Conservation (phyloP, 2,888 invertebrate genomes). For the Heterodera filipjevi region DNA sequence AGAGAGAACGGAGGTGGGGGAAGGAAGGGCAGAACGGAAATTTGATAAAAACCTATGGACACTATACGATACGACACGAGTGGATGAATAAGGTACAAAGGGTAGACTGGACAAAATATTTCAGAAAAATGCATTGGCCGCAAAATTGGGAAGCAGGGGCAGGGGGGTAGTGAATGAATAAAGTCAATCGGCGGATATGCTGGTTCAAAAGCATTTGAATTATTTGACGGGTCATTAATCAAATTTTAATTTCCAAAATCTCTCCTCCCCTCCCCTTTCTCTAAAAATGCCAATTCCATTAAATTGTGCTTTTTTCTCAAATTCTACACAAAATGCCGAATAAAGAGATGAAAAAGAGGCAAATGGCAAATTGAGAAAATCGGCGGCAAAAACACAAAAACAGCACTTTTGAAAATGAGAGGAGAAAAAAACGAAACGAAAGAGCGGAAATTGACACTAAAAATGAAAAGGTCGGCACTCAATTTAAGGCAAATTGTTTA, state of each 20-base stretch:
- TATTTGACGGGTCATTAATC: background rate
- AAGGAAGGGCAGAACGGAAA: background rate
- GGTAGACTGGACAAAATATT: background rate
- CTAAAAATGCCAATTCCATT: background rate
- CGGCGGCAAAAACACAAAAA: slow-evolving; percentile 10
- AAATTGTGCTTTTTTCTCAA: background rate
- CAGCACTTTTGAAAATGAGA: slow-evolving; percentile 9
- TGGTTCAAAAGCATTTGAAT: background rate
- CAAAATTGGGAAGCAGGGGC: background rate
- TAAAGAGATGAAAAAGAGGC: background rate
- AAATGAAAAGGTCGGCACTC: slow-evolving; percentile 1
- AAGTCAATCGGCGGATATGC: too few relatives aligned
- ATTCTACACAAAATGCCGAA: background rate
- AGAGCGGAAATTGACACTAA: slow-evolving; percentile 18
- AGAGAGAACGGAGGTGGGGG: too few relatives aligned
- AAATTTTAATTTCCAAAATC: background rate
- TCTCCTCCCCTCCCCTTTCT: background rate
- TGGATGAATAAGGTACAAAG: background rate
- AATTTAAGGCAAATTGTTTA: slow-evolving; percentile 19
- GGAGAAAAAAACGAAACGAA: background rate
- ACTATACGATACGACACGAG: background rate
- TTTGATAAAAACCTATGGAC: background rate
- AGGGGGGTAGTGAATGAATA: background rate
- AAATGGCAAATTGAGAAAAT: background rate
- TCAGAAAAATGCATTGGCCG: background rate